A percentile compares a stretch with the other conserved stretches of the same genome.
Evolutionary conservation across 2,797 vertebrate genomes (phyloP).

Genomic region (Amniataba percoides): DNA sequence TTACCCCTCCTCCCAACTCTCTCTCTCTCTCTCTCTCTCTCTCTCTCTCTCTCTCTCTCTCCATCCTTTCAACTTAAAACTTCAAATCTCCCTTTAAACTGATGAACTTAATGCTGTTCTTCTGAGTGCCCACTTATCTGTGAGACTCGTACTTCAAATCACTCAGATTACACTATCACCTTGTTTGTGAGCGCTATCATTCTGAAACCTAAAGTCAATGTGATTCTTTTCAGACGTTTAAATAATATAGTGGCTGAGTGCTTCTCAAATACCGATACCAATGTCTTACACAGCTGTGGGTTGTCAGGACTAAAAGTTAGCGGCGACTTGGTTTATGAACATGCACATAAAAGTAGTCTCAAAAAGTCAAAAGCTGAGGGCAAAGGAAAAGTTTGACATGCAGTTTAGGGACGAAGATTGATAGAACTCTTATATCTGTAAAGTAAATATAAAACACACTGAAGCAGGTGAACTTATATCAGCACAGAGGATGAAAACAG

Average conservation of each 20-base stretch:
- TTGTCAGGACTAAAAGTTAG: not conserved
- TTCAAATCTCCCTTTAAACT: conserved; percentile 66
- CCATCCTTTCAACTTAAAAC: conserved; percentile 64
- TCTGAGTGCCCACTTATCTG: conserved; percentile 50
- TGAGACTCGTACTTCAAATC: conserved; percentile 42
- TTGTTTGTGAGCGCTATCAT: conserved; percentile 36
- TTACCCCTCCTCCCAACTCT: conserved; percentile 30
- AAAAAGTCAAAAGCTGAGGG: not conserved
- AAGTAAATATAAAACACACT: not conserved
- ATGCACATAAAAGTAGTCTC: not conserved
- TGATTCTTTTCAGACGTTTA: conserved; percentile 16
- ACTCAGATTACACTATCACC: conserved; percentile 38
- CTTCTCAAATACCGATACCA: conserved; percentile 21
- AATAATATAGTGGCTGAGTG: conserved; percentile 18
- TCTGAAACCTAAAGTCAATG: conserved; percentile 30
- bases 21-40: conserved; percentile 36
- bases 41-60: conserved; percentile 36
- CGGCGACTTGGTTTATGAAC: conserved; percentile 9
- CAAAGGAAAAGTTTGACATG: not conserved
- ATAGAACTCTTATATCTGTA: not conserved
- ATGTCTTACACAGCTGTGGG: not conserved
- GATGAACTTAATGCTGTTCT: conserved; percentile 46
- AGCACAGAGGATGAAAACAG: not conserved
- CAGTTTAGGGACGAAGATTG: not conserved
- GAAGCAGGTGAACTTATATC: not conserved